Evolutionary conservation across 1,140 invertebrate species (phyloP), one percentile per base, ranked within the genome.

Genomic region (Musca domestica): DNA sequence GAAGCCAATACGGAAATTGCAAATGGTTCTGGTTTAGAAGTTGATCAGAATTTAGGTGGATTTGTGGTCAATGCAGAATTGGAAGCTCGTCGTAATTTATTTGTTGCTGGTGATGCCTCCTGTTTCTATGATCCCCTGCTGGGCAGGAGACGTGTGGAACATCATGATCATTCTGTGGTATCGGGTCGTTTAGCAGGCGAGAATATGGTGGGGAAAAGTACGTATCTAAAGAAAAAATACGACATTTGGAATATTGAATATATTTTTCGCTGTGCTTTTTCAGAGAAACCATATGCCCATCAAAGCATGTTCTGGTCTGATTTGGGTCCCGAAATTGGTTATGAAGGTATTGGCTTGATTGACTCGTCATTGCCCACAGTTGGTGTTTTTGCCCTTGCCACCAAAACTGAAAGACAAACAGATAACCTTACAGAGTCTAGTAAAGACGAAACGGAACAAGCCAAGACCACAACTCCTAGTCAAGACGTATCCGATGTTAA

Each of bases 221-320:
- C 34, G 67, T 67, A 2, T 17, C 19, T 25, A 10, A 54, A 9
- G 2, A 17, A 19, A 51, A 25, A 4, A 7, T 17, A n/a, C n/a
- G n/a, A n/a, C n/a, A n/a, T n/a, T n/a, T n/a, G n/a, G n/a, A n/a
- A n/a, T n/a, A n/a, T n/a, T n/a, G n/a, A n/a, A n/a, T n/a, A 30
- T n/a, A 15, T 67, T 9, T 47, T 12, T 47, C 0, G 23, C 17
- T 68, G 23, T 34, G 3, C 66, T 12, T 61, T 74, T 75, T 15
- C 67, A 88, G 87, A 85, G 56, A 92, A 94, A 83, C 88, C 90
- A 10, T 98, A 96, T 84, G 81, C 85, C 72, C 94, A 98, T 84
- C 95, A 96, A 82, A 93, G 93, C 63, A 97, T 96, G 94, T 93
- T 92, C 79, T 97, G 95, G 95, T 96, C 94, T 23, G 95, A 98